Percentiles rank a stretch among this genome's conserved stretches.
phyloP scores from a whole-genome alignment of 2,797 vertebrate species.

The Masticophis lateralis region DNA sequence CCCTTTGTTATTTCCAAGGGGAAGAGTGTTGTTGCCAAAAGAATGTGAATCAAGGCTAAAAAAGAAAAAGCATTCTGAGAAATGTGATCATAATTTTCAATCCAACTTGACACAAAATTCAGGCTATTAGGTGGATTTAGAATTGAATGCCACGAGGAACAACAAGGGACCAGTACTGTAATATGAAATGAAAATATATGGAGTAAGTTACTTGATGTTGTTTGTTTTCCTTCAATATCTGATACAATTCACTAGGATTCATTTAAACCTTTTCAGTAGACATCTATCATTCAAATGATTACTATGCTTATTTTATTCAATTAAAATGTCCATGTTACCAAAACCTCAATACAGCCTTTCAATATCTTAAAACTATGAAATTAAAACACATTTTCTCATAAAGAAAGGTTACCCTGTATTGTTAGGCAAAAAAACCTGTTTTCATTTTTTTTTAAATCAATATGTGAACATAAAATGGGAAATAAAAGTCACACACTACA shows the following conservation, averaged over 20 bases:
- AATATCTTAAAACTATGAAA: neutral
- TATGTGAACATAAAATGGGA: neutral
- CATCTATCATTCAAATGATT: neutral
- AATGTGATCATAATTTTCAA: neutral
- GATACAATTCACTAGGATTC: neutral
- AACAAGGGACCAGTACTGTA: neutral
- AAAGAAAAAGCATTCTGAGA: neutral
- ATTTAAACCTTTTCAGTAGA: neutral
- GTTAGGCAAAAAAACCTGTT: neutral
- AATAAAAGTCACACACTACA: neutral
- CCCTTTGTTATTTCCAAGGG: neutral
- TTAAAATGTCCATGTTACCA: neutral
- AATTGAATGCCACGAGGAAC: neutral
- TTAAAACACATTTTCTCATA: neutral
- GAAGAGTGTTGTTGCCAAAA: neutral
- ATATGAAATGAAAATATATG: neutral
- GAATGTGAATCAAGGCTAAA: neutral
- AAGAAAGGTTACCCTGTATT: neutral
- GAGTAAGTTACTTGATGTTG: neutral
- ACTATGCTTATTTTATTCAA: neutral
- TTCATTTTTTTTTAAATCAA: neutral
- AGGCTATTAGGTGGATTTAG: neutral
- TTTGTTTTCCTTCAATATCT: neutral
- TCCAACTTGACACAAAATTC: neutral
- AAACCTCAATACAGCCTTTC: neutral